Evolutionary conservation across 2,797 vertebrate genomes (phyloP).

Genomic region (Schizopygopsis malacanthus): DNA sequence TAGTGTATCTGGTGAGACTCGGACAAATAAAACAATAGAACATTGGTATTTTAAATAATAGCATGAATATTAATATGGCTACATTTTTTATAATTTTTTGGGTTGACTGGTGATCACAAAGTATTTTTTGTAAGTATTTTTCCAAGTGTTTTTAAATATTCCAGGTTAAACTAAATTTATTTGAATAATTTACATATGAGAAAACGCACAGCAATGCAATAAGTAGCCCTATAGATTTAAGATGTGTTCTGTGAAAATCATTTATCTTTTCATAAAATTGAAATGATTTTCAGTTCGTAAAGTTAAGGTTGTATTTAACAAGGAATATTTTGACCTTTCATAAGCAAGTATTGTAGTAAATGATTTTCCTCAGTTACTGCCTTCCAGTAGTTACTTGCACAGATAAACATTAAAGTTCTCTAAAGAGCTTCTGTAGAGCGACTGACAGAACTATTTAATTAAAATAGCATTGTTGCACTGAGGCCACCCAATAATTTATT

Average conservation of each 20-base stretch:
- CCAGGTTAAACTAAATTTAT: background rate
- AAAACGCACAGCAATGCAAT: background rate
- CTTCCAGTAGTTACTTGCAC: background rate
- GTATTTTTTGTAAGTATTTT: background rate
- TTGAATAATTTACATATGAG: background rate
- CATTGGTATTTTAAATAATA: background rate
- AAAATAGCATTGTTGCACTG: background rate
- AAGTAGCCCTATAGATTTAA: background rate
- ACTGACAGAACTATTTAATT: background rate
- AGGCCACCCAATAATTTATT: constrained; percentile 34
- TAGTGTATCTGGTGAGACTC: background rate
- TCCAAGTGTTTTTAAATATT: background rate
- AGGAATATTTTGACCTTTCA: background rate
- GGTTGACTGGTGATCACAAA: background rate
- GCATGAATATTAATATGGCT: background rate
- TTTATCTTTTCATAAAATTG: background rate
- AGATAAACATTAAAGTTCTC: background rate
- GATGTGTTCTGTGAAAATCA: background rate
- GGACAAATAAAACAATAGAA: too few relatives aligned
- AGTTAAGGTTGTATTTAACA: background rate
- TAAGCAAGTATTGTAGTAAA: background rate
- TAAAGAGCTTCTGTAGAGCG: background rate
- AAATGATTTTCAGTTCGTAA: background rate
- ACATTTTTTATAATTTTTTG: background rate
- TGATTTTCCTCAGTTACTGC: background rate